Evolutionary conservation across 2,797 vertebrate species (phyloP).

Genomic region (Sternarchorhynchus goeldii): DNA sequence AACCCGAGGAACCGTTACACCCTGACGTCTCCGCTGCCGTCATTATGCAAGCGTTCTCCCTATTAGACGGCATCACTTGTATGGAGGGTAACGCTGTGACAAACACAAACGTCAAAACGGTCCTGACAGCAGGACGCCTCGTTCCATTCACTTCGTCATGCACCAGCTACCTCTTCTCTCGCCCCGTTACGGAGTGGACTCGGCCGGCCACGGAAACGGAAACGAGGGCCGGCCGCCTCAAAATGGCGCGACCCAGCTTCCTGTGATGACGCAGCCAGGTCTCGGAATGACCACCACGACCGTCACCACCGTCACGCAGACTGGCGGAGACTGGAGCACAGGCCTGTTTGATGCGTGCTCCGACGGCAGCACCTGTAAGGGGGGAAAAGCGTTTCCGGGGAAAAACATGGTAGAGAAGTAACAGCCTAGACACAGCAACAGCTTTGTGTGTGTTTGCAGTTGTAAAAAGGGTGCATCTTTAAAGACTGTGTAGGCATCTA

Average conservation of each 20-base stretch:
- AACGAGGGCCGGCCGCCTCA: constrained; percentile 50
- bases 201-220: constrained; percentile 36
- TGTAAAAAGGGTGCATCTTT: too few relatives aligned
- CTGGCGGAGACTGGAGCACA: constrained; percentile 78
- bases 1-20: constrained; percentile 18
- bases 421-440: not conserved
- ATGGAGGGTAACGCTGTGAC: constrained; percentile 3
- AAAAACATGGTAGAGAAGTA: not conserved
- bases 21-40: constrained; percentile 16
- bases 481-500: too few relatives aligned
- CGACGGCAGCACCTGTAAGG: constrained; percentile 79
- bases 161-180: constrained; percentile 16
- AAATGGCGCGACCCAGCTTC: constrained; percentile 45
- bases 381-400: not conserved
- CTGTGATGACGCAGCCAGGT: constrained; percentile 75
- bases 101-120: not conserved
- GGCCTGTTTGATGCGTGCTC: constrained; percentile 78
- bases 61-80: constrained; percentile 17
- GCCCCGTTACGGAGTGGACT: not conserved
- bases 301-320: constrained; percentile 77
- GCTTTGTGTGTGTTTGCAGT: too few relatives aligned
- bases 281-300: constrained; percentile 74
- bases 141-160: constrained; percentile 1
- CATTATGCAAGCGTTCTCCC: constrained; percentile 32
- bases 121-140: constrained; percentile 3